These are phyloP conservation scores for Chrysomallon squamiferum DNA, from an alignment of 1,140 invertebrate species.

Conservation along the genomic window DNA sequence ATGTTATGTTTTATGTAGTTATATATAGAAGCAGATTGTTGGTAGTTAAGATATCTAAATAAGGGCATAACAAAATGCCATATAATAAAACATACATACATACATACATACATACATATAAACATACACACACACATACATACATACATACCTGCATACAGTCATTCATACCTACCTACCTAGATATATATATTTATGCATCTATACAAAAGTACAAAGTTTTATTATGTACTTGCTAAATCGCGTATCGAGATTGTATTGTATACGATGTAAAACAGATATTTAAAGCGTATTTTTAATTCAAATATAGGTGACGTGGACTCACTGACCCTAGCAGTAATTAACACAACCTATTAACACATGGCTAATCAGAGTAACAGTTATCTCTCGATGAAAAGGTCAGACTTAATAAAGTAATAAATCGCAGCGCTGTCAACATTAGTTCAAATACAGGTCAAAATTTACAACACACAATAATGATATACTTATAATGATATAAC, in stretches of 20 bases:
- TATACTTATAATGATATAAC: not conserved
- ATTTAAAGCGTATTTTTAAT: too few relatives aligned
- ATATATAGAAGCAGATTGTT: too few relatives aligned
- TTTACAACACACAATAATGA: not conserved
- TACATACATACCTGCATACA: not conserved
- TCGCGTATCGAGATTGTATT: too few relatives aligned
- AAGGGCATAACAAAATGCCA: not conserved
- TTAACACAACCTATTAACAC: too few relatives aligned
- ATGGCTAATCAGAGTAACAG: too few relatives aligned
- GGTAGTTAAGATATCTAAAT: not conserved
- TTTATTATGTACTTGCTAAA: too few relatives aligned
- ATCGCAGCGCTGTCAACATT: not conserved
- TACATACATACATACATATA: too few relatives aligned
- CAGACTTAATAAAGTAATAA: not conserved
- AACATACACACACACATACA: not conserved
- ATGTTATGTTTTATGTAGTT: too few relatives aligned
- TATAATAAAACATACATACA: not conserved
- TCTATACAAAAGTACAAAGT: not conserved
- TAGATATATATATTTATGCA: not conserved
- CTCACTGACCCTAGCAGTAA: too few relatives aligned
- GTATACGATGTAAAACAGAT: too few relatives aligned
- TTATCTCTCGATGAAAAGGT: too few relatives aligned
- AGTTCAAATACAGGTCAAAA: not conserved
- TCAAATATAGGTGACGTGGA: too few relatives aligned
- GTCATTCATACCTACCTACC: not conserved